Percentiles rank a stretch among this genome's conserved stretches.
Conservation (phyloP, 1,140 invertebrate genomes). For the Grapholita molesta region DNA sequence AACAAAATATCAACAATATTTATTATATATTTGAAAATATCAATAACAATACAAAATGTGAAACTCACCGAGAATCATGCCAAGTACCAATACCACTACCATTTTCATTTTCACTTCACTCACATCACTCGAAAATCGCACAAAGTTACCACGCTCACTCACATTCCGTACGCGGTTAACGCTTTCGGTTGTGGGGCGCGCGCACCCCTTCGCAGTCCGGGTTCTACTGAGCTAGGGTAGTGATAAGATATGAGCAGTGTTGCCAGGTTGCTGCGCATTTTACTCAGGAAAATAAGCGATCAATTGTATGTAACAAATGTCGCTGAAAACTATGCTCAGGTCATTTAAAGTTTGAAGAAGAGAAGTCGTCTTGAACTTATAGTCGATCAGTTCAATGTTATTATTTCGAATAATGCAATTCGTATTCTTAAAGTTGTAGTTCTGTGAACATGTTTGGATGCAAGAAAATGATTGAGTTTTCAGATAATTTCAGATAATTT, state of each 20-base stretch:
- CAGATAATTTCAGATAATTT: too few species aligned
- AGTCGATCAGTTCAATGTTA: too few species aligned
- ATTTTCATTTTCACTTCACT: slow-evolving; percentile 16
- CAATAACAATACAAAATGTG: neutral
- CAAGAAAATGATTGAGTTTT: too few species aligned
- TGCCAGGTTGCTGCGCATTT: neutral
- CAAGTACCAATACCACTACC: slow-evolving; percentile 15
- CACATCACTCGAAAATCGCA: neutral
- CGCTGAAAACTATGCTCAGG: too few species aligned
- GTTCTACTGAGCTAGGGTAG: neutral
- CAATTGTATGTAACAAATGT: too few species aligned
- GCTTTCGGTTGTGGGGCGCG: neutral
- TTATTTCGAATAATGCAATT: too few species aligned
- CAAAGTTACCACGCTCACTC: neutral
- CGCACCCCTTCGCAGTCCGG: neutral
- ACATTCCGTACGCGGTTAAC: neutral
- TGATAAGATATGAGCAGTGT: slow-evolving; percentile 9
- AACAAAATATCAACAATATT: neutral
- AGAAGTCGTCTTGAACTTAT: too few species aligned
- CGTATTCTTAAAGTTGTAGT: too few species aligned
- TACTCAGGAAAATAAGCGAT: neutral
- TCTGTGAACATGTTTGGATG: too few species aligned
- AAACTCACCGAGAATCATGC: slow-evolving; percentile 16
- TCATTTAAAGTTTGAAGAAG: too few species aligned
- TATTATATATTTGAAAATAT: too few species aligned